Conservation (phyloP, 2,888 invertebrate species). For the Nemotelus nigrinus region DNA sequence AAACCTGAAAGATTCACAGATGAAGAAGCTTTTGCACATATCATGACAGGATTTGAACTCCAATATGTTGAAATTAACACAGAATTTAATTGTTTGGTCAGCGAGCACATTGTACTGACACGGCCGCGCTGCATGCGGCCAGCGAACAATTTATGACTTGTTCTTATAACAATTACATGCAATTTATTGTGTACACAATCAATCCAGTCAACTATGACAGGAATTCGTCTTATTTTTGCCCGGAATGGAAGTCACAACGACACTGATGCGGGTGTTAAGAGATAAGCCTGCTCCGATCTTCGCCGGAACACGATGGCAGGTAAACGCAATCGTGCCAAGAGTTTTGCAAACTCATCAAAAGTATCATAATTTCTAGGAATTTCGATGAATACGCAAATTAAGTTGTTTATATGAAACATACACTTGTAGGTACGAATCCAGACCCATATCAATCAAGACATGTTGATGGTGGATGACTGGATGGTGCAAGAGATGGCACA, state of each 20-base stretch:
- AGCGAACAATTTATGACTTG: constrained; percentile 7
- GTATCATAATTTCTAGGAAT: constrained; percentile 35
- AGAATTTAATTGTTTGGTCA: constrained; percentile 29
- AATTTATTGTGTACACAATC: constrained; percentile 1
- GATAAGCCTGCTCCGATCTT: constrained; percentile 10
- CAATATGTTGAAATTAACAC: constrained; percentile 17
- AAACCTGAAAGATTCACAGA: neutral
- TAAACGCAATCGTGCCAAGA: constrained; percentile 12
- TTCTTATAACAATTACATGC: constrained; percentile 18
- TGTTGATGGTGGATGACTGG: constrained; percentile 14
- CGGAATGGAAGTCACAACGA: neutral
- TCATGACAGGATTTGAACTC: neutral
- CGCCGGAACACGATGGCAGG: constrained; percentile 13
- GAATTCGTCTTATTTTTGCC: neutral
- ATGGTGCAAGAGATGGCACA: constrained; percentile 29
- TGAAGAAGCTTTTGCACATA: constrained; percentile 19
- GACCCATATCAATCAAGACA: constrained; percentile 19
- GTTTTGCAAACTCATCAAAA: constrained; percentile 33
- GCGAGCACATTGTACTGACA: neutral
- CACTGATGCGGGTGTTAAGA: constrained; percentile 14
- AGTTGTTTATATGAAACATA: constrained; percentile 26
- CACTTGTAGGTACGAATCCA: neutral
- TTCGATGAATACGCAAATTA: constrained; percentile 32
- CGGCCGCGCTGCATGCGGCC: neutral
- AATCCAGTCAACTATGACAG: neutral